These are phyloP conservation scores for Petrocephalus sullivani DNA, from an alignment of 2,797 vertebrate species.

Conservation along the genomic window DNA sequence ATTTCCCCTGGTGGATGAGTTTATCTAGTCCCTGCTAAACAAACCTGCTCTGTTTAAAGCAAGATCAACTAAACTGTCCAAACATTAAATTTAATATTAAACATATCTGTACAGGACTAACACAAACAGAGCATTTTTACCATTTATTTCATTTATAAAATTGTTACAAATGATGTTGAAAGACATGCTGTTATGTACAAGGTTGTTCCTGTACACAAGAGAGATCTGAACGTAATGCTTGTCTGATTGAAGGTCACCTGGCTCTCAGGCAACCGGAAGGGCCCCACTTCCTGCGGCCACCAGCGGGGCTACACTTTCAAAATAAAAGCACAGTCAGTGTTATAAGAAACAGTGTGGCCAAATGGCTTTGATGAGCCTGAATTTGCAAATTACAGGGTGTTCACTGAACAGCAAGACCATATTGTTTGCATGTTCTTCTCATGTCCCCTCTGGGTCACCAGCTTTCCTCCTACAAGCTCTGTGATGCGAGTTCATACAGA, in stretches of 20 bases:
- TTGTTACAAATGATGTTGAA: not conserved
- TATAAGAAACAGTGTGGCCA: not conserved
- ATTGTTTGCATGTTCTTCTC: not conserved
- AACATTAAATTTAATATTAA: not conserved
- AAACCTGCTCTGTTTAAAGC: not conserved
- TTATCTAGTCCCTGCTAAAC: not conserved
- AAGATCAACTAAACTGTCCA: not conserved
- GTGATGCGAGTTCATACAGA: not conserved
- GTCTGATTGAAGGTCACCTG: not conserved
- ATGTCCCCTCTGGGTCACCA: not conserved
- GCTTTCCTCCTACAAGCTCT: not conserved
- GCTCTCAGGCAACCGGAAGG: not conserved
- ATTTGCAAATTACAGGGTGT: not conserved
- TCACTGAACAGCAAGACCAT: not conserved
- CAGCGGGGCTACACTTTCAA: not conserved
- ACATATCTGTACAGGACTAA: not conserved
- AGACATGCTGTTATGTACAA: not conserved
- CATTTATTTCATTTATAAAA: not conserved
- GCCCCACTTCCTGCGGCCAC: not conserved
- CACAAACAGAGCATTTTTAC: not conserved
- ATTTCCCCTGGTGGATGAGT: not conserved
- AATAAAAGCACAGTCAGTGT: not conserved
- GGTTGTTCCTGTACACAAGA: not conserved
- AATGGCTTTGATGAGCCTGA: not conserved
- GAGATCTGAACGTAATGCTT: not conserved